Conservation (phyloP, 2,888 invertebrate genomes). For the Rutpela maculata region DNA sequence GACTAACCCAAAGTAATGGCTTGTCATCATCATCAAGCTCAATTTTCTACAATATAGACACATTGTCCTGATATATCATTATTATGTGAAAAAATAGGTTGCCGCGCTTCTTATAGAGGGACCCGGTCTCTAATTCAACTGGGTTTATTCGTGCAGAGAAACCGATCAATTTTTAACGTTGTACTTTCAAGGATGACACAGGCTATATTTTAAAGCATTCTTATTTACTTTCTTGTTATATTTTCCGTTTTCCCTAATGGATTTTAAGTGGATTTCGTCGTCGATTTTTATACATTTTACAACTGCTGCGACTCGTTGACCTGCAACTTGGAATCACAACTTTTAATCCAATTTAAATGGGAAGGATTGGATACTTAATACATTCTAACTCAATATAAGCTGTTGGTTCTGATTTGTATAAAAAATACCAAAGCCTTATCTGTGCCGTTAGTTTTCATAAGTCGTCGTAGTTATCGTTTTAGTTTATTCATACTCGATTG, state of each 20-base stretch:
- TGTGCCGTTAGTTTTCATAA: too few relatives aligned
- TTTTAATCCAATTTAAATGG: background rate
- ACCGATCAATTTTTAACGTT: background rate
- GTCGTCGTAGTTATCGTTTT: too few relatives aligned
- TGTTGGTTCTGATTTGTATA: too few relatives aligned
- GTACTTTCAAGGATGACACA: background rate
- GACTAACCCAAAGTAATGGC: slow-evolving; percentile 3
- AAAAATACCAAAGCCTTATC: too few relatives aligned
- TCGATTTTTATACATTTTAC: background rate
- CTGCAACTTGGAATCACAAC: background rate
- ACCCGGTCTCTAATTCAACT: background rate
- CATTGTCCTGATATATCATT: slow-evolving; percentile 7
- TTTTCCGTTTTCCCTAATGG: background rate
- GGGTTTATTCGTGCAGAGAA: background rate
- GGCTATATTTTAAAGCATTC: background rate
- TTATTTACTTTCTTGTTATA: background rate
- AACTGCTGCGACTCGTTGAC: background rate
- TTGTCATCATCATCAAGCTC: slow-evolving; percentile 7
- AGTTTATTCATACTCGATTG: too few relatives aligned
- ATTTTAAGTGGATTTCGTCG: background rate
- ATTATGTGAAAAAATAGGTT: slow-evolving; percentile 7
- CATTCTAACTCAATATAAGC: too few relatives aligned
- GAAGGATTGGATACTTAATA: too few relatives aligned
- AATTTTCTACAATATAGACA: slow-evolving; percentile 7
- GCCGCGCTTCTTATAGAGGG: background rate